Base-by-base conservation (phyloP, 2,113 vertebrate species). In the Sprattus sprattus region DNA sequence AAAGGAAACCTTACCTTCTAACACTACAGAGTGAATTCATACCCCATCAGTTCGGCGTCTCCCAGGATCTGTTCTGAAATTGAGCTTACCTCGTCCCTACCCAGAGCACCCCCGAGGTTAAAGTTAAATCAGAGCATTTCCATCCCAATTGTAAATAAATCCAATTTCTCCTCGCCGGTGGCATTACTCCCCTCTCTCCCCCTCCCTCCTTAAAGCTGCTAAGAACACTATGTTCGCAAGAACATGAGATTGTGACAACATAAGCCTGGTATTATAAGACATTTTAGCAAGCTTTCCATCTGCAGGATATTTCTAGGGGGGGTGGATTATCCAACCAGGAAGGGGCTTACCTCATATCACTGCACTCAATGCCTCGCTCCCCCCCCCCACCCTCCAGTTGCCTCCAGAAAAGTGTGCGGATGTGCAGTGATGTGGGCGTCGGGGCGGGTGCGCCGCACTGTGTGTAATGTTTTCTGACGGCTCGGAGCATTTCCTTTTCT, bases 311-410 rank as follows among this genome's bases (percentile, higher is more conserved):
- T 93, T 94, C 91, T 92, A 32, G 71, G 91, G 90, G 87, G 71
- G 54, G 60, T 93, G 95, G 94, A 95, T 95, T 94, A 95, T 94
- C 91, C 89, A 85, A 94, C 94, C 93, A 94, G 93, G 91, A 91
- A 94, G 91, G 88, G 89, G 93, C 89, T 95, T 94, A 90, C 90
- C 83, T 92, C 87, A 89, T 91, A 93, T 94, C 93, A 92, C 90
- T 46, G 88, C 89, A 89, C 92, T 93, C 88, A 83, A 86, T 84
- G 90, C 91, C 83, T 91, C 84, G 81, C 39, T 84, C 45, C 64
- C 5, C 13, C 10, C n/a, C 54, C 85, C 88, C 82, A 88, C 89
- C 86, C 88, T 84, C 88, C 90, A 92, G 86, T 85, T 88, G 88
- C 91, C 89, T 92, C 89, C 90, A 92, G 89, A 94, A 78, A 93